These are phyloP conservation scores for Ormyrus pomaceus DNA, from an alignment of 2,888 invertebrate species.

Conservation along the genomic window DNA sequence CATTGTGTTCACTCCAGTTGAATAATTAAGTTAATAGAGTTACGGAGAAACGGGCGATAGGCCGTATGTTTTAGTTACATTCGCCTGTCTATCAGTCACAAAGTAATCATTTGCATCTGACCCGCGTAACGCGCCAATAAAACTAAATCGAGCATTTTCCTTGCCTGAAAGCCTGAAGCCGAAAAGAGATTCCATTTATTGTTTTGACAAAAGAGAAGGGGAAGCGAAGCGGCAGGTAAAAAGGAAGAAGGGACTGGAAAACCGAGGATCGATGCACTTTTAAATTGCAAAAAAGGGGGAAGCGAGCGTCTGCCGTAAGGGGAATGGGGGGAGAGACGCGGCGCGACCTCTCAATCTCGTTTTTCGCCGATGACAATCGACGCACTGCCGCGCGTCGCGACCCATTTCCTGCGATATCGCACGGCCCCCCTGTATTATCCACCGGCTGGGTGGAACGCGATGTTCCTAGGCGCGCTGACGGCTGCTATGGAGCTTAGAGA, in stretches of 20 bases:
- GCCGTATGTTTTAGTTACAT: no score
- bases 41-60: no score
- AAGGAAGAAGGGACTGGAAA: background rate
- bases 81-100: no score
- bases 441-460: background rate
- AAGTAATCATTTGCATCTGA: no score
- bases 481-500: background rate
- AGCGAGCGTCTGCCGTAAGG: background rate
- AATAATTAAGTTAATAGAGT: no score
- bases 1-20: no score
- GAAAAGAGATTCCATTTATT: background rate
- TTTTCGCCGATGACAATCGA: constrained; percentile 37
- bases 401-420: constrained; percentile 11
- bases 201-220: background rate
- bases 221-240: no score
- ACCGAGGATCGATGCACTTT: constrained; percentile 20
- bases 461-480: background rate
- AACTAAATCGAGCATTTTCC: no score
- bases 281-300: constrained; percentile 22
- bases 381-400: constrained; percentile 6
- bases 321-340: background rate
- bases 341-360: constrained; percentile 20
- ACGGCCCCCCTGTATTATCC: background rate
- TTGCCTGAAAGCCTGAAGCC: no score
- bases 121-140: no score